Conservation (phyloP, 1,140 invertebrate species). For the Rhopalosiphum maidis region DNA sequence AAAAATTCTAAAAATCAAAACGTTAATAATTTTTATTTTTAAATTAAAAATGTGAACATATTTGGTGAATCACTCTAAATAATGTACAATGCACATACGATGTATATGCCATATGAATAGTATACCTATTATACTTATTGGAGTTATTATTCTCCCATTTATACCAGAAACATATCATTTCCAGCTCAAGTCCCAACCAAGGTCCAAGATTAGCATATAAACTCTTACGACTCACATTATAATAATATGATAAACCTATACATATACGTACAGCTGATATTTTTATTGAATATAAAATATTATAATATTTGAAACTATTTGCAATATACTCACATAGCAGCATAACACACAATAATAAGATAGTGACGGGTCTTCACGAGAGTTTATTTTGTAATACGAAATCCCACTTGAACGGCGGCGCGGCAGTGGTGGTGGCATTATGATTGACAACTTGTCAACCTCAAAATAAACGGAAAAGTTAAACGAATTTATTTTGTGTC, state of each 20-base stretch:
- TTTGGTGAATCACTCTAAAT: too few relatives aligned
- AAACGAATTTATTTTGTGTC: background rate
- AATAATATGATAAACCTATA: background rate
- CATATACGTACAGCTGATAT: background rate
- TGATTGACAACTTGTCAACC: conserved; percentile 50
- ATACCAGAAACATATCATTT: background rate
- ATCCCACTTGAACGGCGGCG: background rate
- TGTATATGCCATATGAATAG: background rate
- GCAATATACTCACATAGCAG: background rate
- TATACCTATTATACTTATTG: background rate
- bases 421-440: background rate
- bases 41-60: too few relatives aligned
- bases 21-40: too few relatives aligned
- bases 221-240: background rate
- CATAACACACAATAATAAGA: background rate
- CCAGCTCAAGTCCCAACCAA: background rate
- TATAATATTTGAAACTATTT: background rate
- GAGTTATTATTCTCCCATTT: background rate
- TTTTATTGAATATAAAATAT: background rate
- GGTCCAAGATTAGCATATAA: background rate
- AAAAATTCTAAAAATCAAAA: too few relatives aligned
- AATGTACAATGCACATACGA: too few relatives aligned
- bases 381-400: conserved; percentile 11
- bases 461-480: conserved; percentile 31
- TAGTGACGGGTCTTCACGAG: background rate